These are phyloP conservation scores for Carcina quercana DNA, from an alignment of 2,888 invertebrate genomes.

Conservation along the genomic window DNA sequence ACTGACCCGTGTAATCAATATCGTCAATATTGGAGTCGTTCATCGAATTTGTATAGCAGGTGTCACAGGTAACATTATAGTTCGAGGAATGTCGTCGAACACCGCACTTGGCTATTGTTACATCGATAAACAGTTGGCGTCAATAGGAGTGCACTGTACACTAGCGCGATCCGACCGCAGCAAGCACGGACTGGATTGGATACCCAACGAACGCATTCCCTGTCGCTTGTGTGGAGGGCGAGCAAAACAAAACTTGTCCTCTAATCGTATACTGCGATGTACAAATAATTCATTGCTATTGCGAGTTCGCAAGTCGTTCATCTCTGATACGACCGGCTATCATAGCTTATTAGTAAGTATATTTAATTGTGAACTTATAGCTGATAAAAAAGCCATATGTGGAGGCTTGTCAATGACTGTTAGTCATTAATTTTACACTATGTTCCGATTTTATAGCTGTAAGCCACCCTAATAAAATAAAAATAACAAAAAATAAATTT, in stretches of 20 bases:
- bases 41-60: slow-evolving; percentile 41
- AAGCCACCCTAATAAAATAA: background rate
- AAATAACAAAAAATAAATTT: background rate
- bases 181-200: slow-evolving; percentile 48
- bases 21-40: slow-evolving; percentile 39
- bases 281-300: too few relatives aligned
- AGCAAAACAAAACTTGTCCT: slow-evolving; percentile 60
- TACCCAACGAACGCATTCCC: slow-evolving; percentile 31
- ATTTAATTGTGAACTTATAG: too few relatives aligned
- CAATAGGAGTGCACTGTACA: slow-evolving; percentile 32
- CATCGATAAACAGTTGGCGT: slow-evolving; percentile 30
- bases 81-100: slow-evolving; percentile 24
- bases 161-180: slow-evolving; percentile 46
- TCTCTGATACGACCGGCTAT: too few relatives aligned
- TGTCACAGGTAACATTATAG: slow-evolving; percentile 30
- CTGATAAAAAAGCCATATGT: too few relatives aligned
- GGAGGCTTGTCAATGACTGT: too few relatives aligned
- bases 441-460: background rate
- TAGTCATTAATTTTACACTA: too few relatives aligned
- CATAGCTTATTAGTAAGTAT: too few relatives aligned
- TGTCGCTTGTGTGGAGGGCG: slow-evolving; percentile 40
- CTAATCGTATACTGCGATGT: too few relatives aligned
- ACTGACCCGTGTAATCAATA: slow-evolving; percentile 51
- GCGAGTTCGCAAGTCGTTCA: too few relatives aligned
- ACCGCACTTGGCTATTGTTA: slow-evolving; percentile 21